These are phyloP conservation scores for Natrix natrix DNA, from an alignment of 2,797 vertebrate species.

Conservation along the genomic window DNA sequence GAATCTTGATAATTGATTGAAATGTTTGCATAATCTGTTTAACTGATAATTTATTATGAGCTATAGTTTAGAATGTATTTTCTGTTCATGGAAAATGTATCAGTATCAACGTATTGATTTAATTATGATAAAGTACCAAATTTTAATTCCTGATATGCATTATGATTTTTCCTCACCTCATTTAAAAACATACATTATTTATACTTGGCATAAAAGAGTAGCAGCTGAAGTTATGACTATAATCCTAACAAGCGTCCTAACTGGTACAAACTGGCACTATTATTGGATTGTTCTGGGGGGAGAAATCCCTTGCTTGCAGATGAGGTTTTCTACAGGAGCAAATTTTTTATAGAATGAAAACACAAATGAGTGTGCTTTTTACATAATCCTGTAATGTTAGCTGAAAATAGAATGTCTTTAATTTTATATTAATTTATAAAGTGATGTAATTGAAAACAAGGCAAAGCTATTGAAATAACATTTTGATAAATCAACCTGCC, in stretches of 20 bases:
- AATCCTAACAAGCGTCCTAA: background rate
- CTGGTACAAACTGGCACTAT: background rate
- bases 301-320: background rate
- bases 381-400: background rate
- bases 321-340: background rate
- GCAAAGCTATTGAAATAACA: background rate
- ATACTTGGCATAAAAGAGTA: background rate
- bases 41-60: background rate
- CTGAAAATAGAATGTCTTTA: background rate
- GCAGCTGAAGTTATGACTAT: background rate
- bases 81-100: constrained; percentile 20
- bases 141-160: background rate
- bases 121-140: background rate
- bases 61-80: background rate
- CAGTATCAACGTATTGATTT: constrained; percentile 6
- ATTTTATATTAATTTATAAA: background rate
- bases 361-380: background rate
- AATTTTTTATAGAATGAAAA: background rate
- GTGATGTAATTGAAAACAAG: background rate
- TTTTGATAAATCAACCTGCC: background rate
- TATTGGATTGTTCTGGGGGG: background rate
- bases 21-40: background rate
- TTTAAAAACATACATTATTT: background rate
- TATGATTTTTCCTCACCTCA: constrained; percentile 28
- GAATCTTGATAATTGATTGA: background rate